Evolutionary conservation across 2,797 vertebrate genomes (phyloP).

Genomic region (Rhadinocentrus ornatus): DNA sequence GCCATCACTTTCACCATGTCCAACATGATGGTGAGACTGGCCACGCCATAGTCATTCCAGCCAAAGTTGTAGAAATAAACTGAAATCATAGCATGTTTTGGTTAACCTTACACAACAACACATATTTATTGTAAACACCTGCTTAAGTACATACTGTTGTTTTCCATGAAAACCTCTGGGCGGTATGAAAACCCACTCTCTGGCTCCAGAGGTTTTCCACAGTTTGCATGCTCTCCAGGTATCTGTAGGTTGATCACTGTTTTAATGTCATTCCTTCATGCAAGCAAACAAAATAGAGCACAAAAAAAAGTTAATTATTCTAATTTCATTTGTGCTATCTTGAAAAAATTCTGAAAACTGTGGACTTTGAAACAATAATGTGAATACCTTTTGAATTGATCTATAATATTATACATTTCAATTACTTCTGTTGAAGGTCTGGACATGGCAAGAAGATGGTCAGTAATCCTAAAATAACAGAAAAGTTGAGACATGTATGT

Average conservation of each 20-base stretch:
- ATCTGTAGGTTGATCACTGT: slow-evolving; percentile 96
- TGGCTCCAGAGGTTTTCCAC: slow-evolving; percentile 91
- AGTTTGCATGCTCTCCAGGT: slow-evolving; percentile 95
- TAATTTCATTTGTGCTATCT: not conserved
- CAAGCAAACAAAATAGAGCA: slow-evolving; percentile 34
- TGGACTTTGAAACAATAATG: not conserved
- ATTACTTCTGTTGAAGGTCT: slow-evolving; percentile 95
- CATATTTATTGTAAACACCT: not conserved
- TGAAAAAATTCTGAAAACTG: not conserved
- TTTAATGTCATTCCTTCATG: slow-evolving; percentile 88
- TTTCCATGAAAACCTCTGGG: slow-evolving; percentile 96
- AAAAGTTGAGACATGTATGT: not conserved
- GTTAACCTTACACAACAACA: not conserved
- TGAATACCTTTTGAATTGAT: slow-evolving; percentile 92
- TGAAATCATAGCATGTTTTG: slow-evolving; percentile 65
- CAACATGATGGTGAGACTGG: slow-evolving; percentile 89
- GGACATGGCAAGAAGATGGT: slow-evolving; percentile 93
- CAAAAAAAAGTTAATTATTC: slow-evolving; percentile 7
- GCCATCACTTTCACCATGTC: slow-evolving; percentile 98
- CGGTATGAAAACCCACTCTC: slow-evolving; percentile 95
- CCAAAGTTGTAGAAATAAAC: slow-evolving; percentile 99
- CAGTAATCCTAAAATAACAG: slow-evolving; percentile 87
- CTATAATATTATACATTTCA: slow-evolving; percentile 89
- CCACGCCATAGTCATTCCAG: slow-evolving; percentile 96
- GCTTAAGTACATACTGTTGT: slow-evolving; percentile 87